Evolutionary conservation across 2,888 invertebrate species (phyloP), one percentile per base, ranked within the genome.

Genomic region (Sussaba pulchella): DNA sequence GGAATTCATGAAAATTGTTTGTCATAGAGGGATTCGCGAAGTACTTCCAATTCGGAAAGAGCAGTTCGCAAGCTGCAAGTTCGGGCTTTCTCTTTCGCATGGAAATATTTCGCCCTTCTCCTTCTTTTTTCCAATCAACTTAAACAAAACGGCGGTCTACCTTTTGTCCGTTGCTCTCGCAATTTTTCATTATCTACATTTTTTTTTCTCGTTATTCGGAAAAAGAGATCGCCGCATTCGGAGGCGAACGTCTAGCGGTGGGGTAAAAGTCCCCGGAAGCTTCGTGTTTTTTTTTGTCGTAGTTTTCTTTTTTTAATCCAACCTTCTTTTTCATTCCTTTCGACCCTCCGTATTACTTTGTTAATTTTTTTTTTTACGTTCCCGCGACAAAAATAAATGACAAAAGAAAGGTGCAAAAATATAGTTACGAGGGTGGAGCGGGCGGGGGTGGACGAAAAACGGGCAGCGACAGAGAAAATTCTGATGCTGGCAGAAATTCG

Each of bases 121-220:
- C 19, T 21, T 50, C n/a, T n/a, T 50, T n/a, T 43, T 47, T 36
- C 14, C 21, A 36, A 52, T 61, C 43, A 31, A 54, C n/a, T 17
- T 24, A 19, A n/a, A 63, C 10, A 50, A 43, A 14, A 21, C 14
- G 41, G 43, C 21, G 31, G 10, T 59, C 67, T 59, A 50, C 24
- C 43, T 72, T 63, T 47, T 26, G 26, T 71, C 50, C 61, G 66
- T 78, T 71, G 66, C 61, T 71, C 36, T 24, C 21, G 17, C 59
- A 54, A 59, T 59, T 72, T 72, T 78, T 67, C 67, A 72, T 78
- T 78, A 72, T 72, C 36, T 66, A 24, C 45, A 41, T 59, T 36
- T 47, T 66, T 66, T 54, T 66, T 72, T 54, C 36, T 26, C 59
- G 57, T 14, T 41, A 43, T 50, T 43, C 63, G 54, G 59, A n/a